phyloP scores from a whole-genome alignment of 2,888 invertebrate genomes.

The Xestia rhomboidea region DNA sequence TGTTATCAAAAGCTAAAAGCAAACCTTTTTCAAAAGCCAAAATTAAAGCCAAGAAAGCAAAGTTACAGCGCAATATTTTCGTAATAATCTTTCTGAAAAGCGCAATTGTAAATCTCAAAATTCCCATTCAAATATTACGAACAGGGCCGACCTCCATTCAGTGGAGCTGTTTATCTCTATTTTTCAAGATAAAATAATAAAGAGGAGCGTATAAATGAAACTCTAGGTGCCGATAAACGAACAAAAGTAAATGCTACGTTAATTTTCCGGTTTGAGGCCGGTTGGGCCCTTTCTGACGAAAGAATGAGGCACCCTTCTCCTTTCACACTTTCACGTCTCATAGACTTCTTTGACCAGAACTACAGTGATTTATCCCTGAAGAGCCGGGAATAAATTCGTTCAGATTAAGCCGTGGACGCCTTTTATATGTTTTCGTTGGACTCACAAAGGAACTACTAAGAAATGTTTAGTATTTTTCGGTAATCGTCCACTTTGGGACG shows the following conservation, averaged over 20 bases:
- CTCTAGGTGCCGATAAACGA: slow-evolving; percentile 75
- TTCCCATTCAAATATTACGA: slow-evolving; percentile 56
- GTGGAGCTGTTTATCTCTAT: slow-evolving; percentile 64
- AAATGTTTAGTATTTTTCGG: slow-evolving; percentile 65
- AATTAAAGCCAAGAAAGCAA: slow-evolving; percentile 30
- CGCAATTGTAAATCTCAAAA: slow-evolving; percentile 58
- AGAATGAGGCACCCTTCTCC: slow-evolving; percentile 71
- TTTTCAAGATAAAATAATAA: slow-evolving; percentile 72
- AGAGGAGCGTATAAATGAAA: slow-evolving; percentile 70
- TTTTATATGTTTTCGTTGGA: slow-evolving; percentile 62
- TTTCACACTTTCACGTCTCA: slow-evolving; percentile 75
- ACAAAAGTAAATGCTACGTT: slow-evolving; percentile 82
- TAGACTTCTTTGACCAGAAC: slow-evolving; percentile 75
- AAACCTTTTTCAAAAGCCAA: slow-evolving; percentile 32
- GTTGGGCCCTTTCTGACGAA: slow-evolving; percentile 67
- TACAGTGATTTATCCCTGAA: slow-evolving; percentile 72
- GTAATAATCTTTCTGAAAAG: slow-evolving; percentile 51
- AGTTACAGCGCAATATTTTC: slow-evolving; percentile 50
- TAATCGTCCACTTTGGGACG: slow-evolving; percentile 46
- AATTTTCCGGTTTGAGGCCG: slow-evolving; percentile 85
- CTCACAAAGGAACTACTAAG: slow-evolving; percentile 62
- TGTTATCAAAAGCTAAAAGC: slow-evolving; percentile 7
- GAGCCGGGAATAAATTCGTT: slow-evolving; percentile 73
- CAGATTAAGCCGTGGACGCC: slow-evolving; percentile 70
- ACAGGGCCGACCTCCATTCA: slow-evolving; percentile 54